Conservation (phyloP, 2,113 vertebrate species). For the Eudyptes chrysolophus region DNA sequence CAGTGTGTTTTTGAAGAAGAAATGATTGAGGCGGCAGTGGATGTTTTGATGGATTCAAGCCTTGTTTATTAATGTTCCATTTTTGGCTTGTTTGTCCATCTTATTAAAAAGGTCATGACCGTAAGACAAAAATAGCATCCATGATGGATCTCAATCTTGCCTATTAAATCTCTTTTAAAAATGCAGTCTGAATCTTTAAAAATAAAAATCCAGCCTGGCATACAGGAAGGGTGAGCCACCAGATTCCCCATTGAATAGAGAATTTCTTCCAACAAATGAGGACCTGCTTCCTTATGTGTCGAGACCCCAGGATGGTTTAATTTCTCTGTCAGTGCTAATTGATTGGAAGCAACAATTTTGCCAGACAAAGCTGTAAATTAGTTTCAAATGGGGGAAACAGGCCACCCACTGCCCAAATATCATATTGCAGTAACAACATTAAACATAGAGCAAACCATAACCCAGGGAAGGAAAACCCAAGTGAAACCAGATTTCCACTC, state of each 20-base stretch:
- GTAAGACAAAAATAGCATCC: slow-evolving; percentile 15
- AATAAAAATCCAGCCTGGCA: not conserved
- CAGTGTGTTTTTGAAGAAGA: fast-evolving
- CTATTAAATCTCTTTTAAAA: not conserved
- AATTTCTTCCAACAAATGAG: not conserved
- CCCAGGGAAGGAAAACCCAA: slow-evolving; percentile 67
- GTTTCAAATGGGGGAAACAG: slow-evolving; percentile 72
- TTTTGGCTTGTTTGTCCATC: slow-evolving; percentile 22
- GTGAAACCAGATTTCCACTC: slow-evolving; percentile 75
- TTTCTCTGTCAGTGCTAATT: slow-evolving; percentile 71
- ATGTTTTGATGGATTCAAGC: not conserved
- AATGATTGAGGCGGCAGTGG: fast-evolving
- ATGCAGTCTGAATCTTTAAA: not conserved
- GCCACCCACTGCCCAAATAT: slow-evolving; percentile 73
- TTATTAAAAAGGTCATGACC: slow-evolving; percentile 7
- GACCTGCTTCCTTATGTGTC: not conserved
- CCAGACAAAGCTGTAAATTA: slow-evolving; percentile 76
- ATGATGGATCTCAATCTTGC: not conserved
- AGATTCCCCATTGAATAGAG: not conserved
- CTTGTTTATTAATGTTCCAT: not conserved
- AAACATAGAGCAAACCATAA: slow-evolving; percentile 68
- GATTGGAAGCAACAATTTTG: slow-evolving; percentile 73
- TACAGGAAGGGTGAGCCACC: not conserved
- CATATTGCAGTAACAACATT: slow-evolving; percentile 71
- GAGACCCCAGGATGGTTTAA: slow-evolving; percentile 12